Percentiles rank a stretch among this genome's conserved stretches.
Evolutionary conservation across 1,140 invertebrate genomes (phyloP).

Genomic region (Harlomillsia oculata): DNA sequence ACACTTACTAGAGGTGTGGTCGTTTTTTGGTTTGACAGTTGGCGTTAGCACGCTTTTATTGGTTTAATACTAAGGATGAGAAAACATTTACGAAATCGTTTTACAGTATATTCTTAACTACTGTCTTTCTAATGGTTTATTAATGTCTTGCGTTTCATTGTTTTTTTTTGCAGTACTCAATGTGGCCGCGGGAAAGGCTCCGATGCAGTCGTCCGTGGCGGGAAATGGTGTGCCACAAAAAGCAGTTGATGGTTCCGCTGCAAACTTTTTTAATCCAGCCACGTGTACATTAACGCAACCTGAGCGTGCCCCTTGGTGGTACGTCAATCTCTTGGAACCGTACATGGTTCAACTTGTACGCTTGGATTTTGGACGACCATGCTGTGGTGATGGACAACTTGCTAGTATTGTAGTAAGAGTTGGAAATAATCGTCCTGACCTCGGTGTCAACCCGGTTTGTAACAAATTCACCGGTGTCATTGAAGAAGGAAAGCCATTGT

Average conservation of each 20-base stretch:
- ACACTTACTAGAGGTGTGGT: no score
- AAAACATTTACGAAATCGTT: neutral
- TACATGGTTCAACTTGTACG: constrained; percentile 90
- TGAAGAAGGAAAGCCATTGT: constrained; percentile 82
- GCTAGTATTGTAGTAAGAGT: constrained; percentile 82
- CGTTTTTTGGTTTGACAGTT: no score
- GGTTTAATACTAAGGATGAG: neutral
- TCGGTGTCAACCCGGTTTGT: constrained; percentile 85
- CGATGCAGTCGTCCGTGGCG: constrained; percentile 82
- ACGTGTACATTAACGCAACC: constrained; percentile 78
- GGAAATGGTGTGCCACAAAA: constrained; percentile 76
- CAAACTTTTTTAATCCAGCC: constrained; percentile 64
- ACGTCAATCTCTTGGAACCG: constrained; percentile 85
- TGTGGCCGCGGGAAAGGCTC: constrained; percentile 86
- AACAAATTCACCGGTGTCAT: constrained; percentile 75
- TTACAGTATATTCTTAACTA: neutral
- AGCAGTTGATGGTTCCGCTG: constrained; percentile 74
- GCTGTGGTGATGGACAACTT: constrained; percentile 65
- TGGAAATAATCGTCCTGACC: constrained; percentile 86
- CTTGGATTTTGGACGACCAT: constrained; percentile 82
- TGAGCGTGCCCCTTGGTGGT: constrained; percentile 84
- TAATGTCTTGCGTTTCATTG: neutral
- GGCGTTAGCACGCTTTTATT: neutral
- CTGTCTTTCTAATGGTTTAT: no score
- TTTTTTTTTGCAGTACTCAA: constrained; percentile 63